Evolutionary conservation across 2,797 vertebrate genomes (phyloP).

Genomic region (Naso thynnoides): DNA sequence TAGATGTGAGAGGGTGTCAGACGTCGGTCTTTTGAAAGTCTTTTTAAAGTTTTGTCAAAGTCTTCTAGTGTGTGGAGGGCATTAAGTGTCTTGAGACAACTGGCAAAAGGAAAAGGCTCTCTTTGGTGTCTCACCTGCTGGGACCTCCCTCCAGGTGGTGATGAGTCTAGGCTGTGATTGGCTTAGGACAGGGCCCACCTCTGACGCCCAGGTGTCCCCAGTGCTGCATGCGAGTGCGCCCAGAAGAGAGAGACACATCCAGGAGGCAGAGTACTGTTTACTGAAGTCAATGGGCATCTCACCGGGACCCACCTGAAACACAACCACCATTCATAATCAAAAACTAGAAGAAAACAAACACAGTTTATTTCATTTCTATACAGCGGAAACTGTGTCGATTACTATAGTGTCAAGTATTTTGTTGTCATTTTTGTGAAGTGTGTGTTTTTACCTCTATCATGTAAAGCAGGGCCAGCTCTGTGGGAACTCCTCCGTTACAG

Average conservation of each 20-base stretch:
- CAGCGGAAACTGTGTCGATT: too few relatives aligned
- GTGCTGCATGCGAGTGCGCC: conserved; percentile 91
- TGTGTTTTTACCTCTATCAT: conserved; percentile 90
- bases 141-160: conserved; percentile 95
- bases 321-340: not conserved
- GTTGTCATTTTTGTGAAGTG: too few relatives aligned
- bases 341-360: too few relatives aligned
- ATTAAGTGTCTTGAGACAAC: too few relatives aligned
- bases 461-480: conserved; percentile 94
- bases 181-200: conserved; percentile 92
- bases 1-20: too few relatives aligned
- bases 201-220: conserved; percentile 97
- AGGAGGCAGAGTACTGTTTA: conserved; percentile 93
- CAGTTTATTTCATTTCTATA: too few relatives aligned
- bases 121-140: conserved; percentile 85
- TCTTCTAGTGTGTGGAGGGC: too few relatives aligned
- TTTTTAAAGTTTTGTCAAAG: too few relatives aligned
- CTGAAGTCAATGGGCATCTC: conserved; percentile 95
- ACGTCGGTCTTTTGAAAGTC: too few relatives aligned
- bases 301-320: conserved; percentile 88
- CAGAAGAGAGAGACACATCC: conserved; percentile 95
- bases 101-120: too few relatives aligned
- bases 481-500: conserved; percentile 94
- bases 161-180: conserved; percentile 90
- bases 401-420: too few relatives aligned